Evolutionary conservation across 1,140 invertebrate genomes (phyloP).

Genomic region (Paralvinella palmiformis): DNA sequence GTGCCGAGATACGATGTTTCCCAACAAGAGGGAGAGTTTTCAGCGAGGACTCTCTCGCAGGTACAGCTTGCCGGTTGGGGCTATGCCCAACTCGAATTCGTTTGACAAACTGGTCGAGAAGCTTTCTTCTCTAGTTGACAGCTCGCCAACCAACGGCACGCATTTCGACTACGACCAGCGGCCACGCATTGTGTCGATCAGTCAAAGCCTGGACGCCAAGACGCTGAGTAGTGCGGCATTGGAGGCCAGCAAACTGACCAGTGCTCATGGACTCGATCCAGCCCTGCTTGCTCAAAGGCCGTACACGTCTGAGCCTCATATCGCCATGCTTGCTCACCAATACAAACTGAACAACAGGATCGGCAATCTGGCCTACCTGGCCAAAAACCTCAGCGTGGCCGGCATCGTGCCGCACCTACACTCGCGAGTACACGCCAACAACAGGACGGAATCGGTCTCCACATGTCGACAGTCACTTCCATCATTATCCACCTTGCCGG

Average conservation of each 20-base stretch:
- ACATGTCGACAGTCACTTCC: no score
- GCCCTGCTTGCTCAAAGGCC: background rate
- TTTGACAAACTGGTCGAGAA: constrained; percentile 2
- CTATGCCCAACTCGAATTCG: constrained; percentile 16
- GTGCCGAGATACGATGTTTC: constrained; percentile 16
- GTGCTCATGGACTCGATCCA: constrained; percentile 1
- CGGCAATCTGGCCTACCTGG: no score
- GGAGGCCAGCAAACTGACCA: background rate
- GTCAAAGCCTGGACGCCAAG: background rate
- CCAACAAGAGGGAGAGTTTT: constrained; percentile 11
- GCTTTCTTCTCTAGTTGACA: background rate
- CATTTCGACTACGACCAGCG: background rate
- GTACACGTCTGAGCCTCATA: background rate
- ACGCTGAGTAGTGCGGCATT: background rate
- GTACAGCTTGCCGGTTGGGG: constrained; percentile 30
- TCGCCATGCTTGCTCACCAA: no score
- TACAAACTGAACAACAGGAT: no score
- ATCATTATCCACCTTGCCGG: no score
- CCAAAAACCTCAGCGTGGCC: no score
- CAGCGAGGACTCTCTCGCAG: constrained; percentile 19
- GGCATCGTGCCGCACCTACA: no score
- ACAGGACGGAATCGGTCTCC: no score
- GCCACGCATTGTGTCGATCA: background rate
- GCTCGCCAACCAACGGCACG: background rate
- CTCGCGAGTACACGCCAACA: no score